These are phyloP conservation scores for Falco peregrinus DNA, from an alignment of 2,797 vertebrate genomes.

Conservation along the genomic window DNA sequence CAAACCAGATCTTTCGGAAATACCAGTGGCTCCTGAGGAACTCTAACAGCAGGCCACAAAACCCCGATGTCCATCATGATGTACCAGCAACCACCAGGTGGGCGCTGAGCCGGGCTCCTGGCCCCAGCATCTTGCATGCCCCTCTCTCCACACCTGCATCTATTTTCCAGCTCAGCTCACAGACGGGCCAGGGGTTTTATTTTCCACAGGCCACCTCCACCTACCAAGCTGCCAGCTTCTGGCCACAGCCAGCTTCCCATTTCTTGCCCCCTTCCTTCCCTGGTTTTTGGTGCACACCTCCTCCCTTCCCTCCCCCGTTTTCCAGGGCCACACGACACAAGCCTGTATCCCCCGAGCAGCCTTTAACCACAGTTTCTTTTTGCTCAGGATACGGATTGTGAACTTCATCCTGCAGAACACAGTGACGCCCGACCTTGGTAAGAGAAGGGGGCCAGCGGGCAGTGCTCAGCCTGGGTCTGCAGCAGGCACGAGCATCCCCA, in stretches of 20 bases:
- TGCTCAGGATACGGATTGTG: constrained; percentile 88
- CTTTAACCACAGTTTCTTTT: not conserved
- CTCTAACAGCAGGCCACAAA: not conserved
- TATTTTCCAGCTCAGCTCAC: not conserved
- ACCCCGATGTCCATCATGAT: rapidly evolving
- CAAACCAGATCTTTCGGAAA: constrained; percentile 78
- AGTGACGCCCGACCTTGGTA: not conserved
- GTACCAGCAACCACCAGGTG: constrained; percentile 55
- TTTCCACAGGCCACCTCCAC: not conserved
- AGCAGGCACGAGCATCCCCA: not conserved
- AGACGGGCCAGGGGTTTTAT: not conserved
- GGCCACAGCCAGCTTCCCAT: not conserved
- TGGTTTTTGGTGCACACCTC: not conserved
- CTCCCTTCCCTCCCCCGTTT: not conserved
- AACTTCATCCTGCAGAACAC: constrained; percentile 85
- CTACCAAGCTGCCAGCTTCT: not conserved
- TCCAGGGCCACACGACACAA: not conserved
- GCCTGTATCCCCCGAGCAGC: not conserved
- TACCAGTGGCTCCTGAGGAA: constrained; percentile 84
- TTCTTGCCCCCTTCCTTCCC: not conserved
- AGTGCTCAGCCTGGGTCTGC: not conserved
- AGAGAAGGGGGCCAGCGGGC: not conserved
- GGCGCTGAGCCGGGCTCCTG: not conserved
- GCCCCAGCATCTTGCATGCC: not conserved
- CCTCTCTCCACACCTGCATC: not conserved